Evolutionary conservation across 2,113 vertebrate genomes (phyloP).

Genomic region (Neolamprologus kungweensis): DNA sequence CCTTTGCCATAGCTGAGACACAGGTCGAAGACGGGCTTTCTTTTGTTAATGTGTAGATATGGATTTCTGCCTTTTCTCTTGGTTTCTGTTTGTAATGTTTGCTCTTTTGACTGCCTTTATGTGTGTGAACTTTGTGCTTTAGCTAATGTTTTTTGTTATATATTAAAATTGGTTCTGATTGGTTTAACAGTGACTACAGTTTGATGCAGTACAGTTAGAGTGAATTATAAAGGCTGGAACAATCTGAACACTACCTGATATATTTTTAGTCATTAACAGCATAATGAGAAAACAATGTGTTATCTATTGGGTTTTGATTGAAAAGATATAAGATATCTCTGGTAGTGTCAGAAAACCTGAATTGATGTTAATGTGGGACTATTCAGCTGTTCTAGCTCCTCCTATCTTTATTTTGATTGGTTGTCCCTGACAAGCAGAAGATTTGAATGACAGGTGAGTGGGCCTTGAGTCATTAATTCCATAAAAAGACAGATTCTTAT

Average conservation of each 20-base stretch:
- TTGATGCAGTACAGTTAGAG: background rate
- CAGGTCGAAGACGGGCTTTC: background rate
- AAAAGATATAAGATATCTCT: background rate
- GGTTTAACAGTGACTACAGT: background rate
- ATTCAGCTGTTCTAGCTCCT: background rate
- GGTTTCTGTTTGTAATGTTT: background rate
- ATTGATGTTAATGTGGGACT: background rate
- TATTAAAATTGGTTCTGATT: background rate
- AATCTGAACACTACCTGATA: background rate
- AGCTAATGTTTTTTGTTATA: background rate
- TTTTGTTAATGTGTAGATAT: background rate
- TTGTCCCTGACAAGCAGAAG: background rate
- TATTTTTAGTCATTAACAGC: background rate
- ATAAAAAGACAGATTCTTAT: background rate
- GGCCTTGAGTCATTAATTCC: background rate
- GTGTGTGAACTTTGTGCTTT: background rate
- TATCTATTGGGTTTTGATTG: background rate
- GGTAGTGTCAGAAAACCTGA: background rate
- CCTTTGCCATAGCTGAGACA: background rate
- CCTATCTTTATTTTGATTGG: background rate
- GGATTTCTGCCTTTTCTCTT: background rate
- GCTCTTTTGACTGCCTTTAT: background rate
- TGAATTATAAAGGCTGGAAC: background rate
- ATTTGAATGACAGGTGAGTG: background rate
- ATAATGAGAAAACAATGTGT: background rate